phyloP scores from a whole-genome alignment of 2,888 invertebrate genomes.

The Melanophora roralis region DNA sequence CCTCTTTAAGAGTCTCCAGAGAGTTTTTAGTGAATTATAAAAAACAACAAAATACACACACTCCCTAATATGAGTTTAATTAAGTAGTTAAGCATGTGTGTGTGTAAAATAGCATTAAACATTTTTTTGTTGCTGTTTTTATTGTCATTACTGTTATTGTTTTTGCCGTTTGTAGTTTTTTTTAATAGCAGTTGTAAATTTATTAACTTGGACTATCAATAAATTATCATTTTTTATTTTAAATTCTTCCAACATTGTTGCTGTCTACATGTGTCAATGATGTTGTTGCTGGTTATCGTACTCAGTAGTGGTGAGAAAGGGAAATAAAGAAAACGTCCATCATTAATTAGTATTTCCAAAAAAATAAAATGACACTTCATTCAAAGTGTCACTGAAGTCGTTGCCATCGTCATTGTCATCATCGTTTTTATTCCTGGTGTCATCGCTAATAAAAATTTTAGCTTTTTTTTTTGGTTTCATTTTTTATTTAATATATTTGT shows the following conservation, averaged over 20 bases:
- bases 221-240: constrained; percentile 30
- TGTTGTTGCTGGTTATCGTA: not conserved
- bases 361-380: constrained; percentile 72
- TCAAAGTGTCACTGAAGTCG: constrained; percentile 70
- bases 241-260: not conserved
- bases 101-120: not conserved
- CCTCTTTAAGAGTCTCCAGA: constrained; percentile 3
- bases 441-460: constrained; percentile 37
- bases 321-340: constrained; percentile 3
- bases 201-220: constrained; percentile 48
- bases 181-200: constrained; percentile 33
- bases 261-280: not conserved
- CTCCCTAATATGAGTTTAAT: constrained; percentile 23
- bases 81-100: constrained; percentile 19
- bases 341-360: constrained; percentile 17
- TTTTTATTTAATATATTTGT: no score
- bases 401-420: constrained; percentile 27
- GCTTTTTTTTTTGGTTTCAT: no score
- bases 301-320: not conserved
- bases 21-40: not conserved
- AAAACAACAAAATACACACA: not conserved
- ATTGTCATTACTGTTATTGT: not conserved
- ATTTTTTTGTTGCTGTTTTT: not conserved
- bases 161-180: not conserved
- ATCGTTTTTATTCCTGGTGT: constrained; percentile 43